phyloP scores from a whole-genome alignment of 2,797 vertebrate species.

The Siniperca scherzeri region DNA sequence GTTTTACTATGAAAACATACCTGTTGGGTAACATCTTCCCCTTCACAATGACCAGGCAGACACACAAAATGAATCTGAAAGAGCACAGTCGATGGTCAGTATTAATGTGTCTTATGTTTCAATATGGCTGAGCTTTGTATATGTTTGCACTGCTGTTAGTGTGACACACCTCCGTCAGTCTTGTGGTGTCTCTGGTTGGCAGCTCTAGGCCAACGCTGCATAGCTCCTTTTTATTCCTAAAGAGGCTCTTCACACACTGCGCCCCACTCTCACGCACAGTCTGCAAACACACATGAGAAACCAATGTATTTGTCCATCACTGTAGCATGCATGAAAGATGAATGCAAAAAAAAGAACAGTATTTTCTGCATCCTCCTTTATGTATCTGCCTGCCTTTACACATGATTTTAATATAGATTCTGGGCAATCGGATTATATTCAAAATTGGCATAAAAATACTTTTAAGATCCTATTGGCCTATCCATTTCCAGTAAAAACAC shows the following conservation, averaged over 20 bases:
- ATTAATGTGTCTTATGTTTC: background rate
- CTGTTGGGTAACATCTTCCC: slow-evolving; percentile 83
- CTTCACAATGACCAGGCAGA: slow-evolving; percentile 83
- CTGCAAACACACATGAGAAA: slow-evolving; percentile 80
- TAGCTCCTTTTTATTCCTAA: slow-evolving; percentile 93
- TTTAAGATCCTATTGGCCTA: background rate
- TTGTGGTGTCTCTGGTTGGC: slow-evolving; percentile 81
- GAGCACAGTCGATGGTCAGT: slow-evolving; percentile 38
- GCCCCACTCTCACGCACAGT: slow-evolving; percentile 89
- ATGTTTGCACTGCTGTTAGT: background rate
- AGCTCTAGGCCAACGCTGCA: slow-evolving; percentile 89
- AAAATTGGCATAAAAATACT: background rate
- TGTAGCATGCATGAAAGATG: background rate
- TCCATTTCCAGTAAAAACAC: background rate
- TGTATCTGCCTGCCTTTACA: background rate
- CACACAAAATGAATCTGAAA: slow-evolving; percentile 87
- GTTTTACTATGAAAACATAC: slow-evolving; percentile 53
- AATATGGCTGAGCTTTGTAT: background rate
- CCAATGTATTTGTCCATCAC: background rate
- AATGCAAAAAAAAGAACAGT: background rate
- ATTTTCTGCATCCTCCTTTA: background rate
- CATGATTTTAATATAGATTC: background rate
- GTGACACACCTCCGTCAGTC: slow-evolving; percentile 88
- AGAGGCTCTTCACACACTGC: slow-evolving; percentile 89
- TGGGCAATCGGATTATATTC: background rate